Evolutionary conservation across 2,113 vertebrate species (phyloP).

Genomic region (Malurus cyaneus): DNA sequence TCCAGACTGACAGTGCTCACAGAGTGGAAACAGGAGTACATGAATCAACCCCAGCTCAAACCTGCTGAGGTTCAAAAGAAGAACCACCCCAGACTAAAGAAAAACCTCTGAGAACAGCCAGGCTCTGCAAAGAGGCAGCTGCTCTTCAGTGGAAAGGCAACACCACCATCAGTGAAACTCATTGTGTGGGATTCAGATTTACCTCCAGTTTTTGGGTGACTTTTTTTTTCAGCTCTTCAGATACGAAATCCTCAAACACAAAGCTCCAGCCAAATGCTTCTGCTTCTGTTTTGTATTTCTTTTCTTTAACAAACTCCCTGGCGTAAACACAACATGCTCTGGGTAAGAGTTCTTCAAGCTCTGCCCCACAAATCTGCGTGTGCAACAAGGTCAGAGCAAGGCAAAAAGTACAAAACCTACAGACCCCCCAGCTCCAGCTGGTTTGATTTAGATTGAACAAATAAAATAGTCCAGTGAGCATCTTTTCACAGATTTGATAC

Average conservation of each 20-base stretch:
- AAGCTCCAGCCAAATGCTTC: constrained; percentile 96
- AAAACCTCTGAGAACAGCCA: not conserved
- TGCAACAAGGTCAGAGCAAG: not conserved
- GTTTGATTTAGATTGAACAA: not conserved
- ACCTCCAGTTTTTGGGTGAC: constrained; percentile 88
- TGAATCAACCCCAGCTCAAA: not conserved
- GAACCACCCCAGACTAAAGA: not conserved
- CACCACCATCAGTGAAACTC: not conserved
- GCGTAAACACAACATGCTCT: not conserved
- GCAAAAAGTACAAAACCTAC: not conserved
- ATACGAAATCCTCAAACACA: constrained; percentile 94
- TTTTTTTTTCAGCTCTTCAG: constrained; percentile 86
- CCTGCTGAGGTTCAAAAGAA: not conserved
- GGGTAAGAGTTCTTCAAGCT: not conserved
- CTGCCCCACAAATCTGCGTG: not conserved
- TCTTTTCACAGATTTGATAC: not conserved
- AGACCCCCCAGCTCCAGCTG: not conserved
- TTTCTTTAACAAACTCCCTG: constrained; percentile 89
- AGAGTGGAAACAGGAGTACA: not conserved
- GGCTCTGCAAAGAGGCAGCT: not conserved
- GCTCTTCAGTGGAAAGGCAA: not conserved
- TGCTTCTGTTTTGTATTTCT: constrained; percentile 92
- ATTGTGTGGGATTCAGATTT: constrained; percentile 39
- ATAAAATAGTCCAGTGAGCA: not conserved
- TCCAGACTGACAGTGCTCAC: not conserved